Evolutionary conservation across 2,888 invertebrate species (phyloP), one percentile per base, ranked within the genome.

Genomic region (Psylliodes chrysocephalus): DNA sequence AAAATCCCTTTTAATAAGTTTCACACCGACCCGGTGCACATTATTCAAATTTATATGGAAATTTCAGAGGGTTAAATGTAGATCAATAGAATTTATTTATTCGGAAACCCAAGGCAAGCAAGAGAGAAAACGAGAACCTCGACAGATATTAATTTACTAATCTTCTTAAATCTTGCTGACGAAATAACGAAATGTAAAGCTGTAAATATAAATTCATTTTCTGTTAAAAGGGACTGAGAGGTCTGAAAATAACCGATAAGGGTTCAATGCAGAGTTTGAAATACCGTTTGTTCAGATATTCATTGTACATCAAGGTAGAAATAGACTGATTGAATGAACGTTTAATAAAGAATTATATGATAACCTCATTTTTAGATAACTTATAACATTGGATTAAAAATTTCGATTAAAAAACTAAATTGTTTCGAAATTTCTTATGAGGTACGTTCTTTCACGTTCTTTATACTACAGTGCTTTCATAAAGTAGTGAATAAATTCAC

Each of bases 141-240:
- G 64, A 63, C 61, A 66, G 68, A 67, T 70, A 73, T 73, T 73
- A 75, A 75, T 75, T 73, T 73, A 56, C 65, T 71, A 73, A 75
- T 75, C 73, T 73, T 63, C 73, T 73, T 75, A 72, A 72, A 73
- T 72, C 73, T 71, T 66, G 73, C 73, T 73, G 71, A 71, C 72
- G 69, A 68, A 67, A 73, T 70, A 69, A 69, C 70, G 69, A 70
- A 68, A 69, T 68, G 70, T 67, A 46, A 65, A 60, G 35, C 54
- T 66, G 69, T 73, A 71, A 72, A 71, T 71, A 69, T 66, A 65
- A 71, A 67, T 63, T 68, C 55, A 44, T 47, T 59, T 49, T 42
- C 10, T 46, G 22, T 49, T 22, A 53, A 61, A 56, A 38, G 56
- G 19, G 14, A 28, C 30, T 38, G 33, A 51, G 25, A 51, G 61